Evolutionary conservation across 2,797 vertebrate genomes (phyloP).

Genomic region (Catharus ustulatus): DNA sequence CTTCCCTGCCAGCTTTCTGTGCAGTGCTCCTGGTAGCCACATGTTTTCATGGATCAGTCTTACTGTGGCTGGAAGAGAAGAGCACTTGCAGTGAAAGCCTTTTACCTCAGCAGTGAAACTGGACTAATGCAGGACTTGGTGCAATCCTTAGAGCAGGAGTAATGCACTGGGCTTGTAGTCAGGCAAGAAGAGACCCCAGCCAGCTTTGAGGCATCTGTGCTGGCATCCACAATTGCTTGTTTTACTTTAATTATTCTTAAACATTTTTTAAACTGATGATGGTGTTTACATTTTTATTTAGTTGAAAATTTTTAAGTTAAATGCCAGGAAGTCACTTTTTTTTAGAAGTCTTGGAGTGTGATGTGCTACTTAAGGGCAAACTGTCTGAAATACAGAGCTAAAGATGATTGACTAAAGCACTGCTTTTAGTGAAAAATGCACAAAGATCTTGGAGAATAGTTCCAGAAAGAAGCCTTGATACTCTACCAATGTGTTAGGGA

Average conservation of each 20-base stretch:
- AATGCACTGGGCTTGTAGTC: not conserved
- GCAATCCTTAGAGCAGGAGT: not conserved
- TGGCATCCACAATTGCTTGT: not conserved
- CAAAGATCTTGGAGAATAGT: slow-evolving; percentile 38
- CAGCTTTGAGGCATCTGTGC: not conserved
- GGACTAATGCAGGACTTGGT: not conserved
- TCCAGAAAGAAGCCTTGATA: slow-evolving; percentile 41
- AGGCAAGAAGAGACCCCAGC: not conserved
- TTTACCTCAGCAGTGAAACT: not conserved
- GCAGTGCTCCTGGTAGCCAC: not conserved
- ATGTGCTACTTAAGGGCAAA: not conserved
- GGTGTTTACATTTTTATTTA: not conserved
- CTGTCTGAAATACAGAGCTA: not conserved
- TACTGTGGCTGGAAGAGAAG: not conserved
- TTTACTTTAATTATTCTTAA: not conserved
- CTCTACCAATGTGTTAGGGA: not conserved
- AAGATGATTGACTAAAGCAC: slow-evolving; percentile 30
- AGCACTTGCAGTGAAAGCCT: not conserved
- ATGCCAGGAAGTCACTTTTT: not conserved
- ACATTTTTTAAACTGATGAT: not conserved
- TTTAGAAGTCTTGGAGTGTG: not conserved
- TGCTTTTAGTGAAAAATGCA: slow-evolving; percentile 43
- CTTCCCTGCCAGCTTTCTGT: not conserved
- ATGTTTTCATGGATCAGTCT: not conserved
- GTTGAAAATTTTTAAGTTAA: not conserved